Evolutionary conservation across 2,888 invertebrate species (phyloP), one percentile per base, ranked within the genome.

Genomic region (Drosophila putrida): DNA sequence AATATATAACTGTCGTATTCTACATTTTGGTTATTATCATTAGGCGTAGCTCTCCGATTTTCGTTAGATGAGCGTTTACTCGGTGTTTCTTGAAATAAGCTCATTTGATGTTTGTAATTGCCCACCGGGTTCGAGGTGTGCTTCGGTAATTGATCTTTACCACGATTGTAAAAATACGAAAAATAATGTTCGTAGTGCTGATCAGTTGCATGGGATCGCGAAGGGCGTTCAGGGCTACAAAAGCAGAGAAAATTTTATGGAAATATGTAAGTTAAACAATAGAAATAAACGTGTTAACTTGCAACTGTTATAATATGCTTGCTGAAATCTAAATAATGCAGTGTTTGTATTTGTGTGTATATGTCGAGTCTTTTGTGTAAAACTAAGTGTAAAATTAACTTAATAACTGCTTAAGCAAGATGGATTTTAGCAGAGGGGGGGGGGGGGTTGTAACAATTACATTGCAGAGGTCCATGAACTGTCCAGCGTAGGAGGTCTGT

Each of bases 161-260:
- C 75, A 28, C 90, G 81, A 44, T 89, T 89, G 49, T 90, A 90
- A 65, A 89, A 90, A 61, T 90, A 90, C 20, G 90, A 90, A 57
- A 89, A 90, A 72, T 90, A 89, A 53, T 89, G 90, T 27, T 88
- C 83, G 71, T 90, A 90, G 58, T 89, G 89, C 60, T 89, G 77
- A 49, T 86, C 80, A 0, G 81, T 50, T 9, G 84, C 67, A n/a
- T 67, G 86, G 11, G 57, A 75, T 9, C 68, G 67, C 2, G 73
- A 6, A 8, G 70, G 65, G 3, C 65, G 68, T 33, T 75, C 77
- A 3, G 75, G 43, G 20, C 89, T 90, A 43, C 2, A 57, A 77
- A 10, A 27, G 36, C n/a, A 49, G 4, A 35, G 38, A 44, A 25
- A 11, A 20, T 55, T 54, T 33, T 2, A 46, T 28, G 25, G 4